A percentile compares a stretch with the other conserved stretches of the same genome.
Evolutionary conservation across 2,113 vertebrate genomes (phyloP).

Genomic region (Dermatemys mawii): DNA sequence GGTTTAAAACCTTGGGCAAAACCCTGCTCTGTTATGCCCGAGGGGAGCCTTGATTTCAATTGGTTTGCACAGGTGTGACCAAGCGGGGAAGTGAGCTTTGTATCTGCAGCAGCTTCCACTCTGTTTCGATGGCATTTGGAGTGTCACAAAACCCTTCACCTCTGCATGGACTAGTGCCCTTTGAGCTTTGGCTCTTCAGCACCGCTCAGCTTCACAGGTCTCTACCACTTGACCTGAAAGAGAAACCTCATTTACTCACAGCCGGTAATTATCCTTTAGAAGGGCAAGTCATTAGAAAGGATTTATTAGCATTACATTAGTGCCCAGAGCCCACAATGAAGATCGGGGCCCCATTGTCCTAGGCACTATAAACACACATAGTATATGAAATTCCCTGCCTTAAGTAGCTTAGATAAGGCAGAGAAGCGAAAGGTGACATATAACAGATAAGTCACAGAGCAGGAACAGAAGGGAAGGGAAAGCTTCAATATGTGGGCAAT

Average conservation of each 20-base stretch:
- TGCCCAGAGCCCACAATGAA: too few relatives aligned
- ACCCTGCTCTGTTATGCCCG: too few relatives aligned
- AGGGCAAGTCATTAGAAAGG: too few relatives aligned
- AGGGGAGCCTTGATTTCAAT: too few relatives aligned
- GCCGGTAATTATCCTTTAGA: too few relatives aligned
- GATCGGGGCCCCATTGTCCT: too few relatives aligned
- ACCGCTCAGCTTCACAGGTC: not conserved
- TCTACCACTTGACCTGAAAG: not conserved
- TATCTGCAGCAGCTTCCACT: not conserved
- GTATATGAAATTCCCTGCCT: not conserved
- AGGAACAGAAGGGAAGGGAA: not conserved
- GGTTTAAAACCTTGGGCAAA: too few relatives aligned
- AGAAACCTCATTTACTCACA: too few relatives aligned
- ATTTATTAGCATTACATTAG: too few relatives aligned
- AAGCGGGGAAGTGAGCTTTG: not conserved
- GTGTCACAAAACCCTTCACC: not conserved
- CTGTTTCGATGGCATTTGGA: not conserved
- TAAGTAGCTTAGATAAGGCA: not conserved
- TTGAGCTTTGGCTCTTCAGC: not conserved
- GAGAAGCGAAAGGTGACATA: not conserved
- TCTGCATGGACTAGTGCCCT: not conserved
- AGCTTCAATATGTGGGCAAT: not conserved
- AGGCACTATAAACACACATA: too few relatives aligned
- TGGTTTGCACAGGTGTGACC: not conserved
- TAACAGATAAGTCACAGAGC: not conserved